Conservation (phyloP, 2,797 vertebrate species). For the Ambastaia sidthimunki region DNA sequence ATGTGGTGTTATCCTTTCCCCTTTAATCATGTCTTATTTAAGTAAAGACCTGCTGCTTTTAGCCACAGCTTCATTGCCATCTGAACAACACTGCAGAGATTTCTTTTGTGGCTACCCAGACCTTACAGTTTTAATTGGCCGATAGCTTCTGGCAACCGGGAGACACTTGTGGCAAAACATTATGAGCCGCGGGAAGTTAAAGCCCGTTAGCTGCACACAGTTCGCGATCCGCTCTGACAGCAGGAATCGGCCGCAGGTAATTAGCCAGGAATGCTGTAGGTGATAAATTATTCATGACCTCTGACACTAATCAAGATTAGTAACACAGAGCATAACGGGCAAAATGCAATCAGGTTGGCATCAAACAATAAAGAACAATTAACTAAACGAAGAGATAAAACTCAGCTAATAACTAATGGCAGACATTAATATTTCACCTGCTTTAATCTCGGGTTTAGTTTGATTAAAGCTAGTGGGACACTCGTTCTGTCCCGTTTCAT, state of each 20-base stretch:
- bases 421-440: conserved; percentile 63
- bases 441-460: conserved; percentile 49
- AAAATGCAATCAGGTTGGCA: conserved; percentile 41
- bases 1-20: not conserved
- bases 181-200: conserved; percentile 65
- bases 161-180: conserved; percentile 68
- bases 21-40: not conserved
- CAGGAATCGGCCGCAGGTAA: conserved; percentile 63
- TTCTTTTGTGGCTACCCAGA: conserved; percentile 57
- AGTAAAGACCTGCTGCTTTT: not conserved
- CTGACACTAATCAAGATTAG: conserved; percentile 71
- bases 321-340: conserved; percentile 41
- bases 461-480: conserved; percentile 55
- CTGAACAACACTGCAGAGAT: conserved; percentile 58
- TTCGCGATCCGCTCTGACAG: conserved; percentile 64
- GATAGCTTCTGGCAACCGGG: conserved; percentile 63
- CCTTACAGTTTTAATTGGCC: conserved; percentile 70
- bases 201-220: conserved; percentile 68
- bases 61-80: conserved; percentile 60
- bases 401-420: conserved; percentile 56
- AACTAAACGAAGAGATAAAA: conserved; percentile 57
- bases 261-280: conserved; percentile 65
- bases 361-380: conserved; percentile 72
- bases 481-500: conserved; percentile 64
- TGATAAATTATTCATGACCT: conserved; percentile 75